These are phyloP conservation scores for Drosophila kohkoa DNA, from an alignment of 1,140 invertebrate genomes.

Conservation along the genomic window DNA sequence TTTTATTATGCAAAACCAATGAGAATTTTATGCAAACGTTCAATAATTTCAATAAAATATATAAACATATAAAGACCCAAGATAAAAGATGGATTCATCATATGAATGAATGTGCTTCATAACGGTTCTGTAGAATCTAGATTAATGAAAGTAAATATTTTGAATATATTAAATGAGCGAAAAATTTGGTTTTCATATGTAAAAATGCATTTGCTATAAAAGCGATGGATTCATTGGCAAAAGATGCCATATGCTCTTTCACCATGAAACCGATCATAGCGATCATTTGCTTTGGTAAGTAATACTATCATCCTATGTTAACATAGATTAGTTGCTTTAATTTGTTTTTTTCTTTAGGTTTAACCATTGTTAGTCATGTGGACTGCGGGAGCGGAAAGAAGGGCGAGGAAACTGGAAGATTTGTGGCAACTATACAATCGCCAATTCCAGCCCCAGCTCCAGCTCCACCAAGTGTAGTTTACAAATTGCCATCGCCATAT, in stretches of 20 bases:
- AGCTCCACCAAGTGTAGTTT: slow-evolving; percentile 58
- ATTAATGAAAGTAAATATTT: slow-evolving; percentile 69
- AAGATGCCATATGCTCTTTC: slow-evolving; percentile 53
- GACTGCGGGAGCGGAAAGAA: slow-evolving; percentile 32
- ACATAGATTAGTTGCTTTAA: slow-evolving; percentile 71
- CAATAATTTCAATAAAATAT: slow-evolving; percentile 33
- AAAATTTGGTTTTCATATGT: slow-evolving; percentile 32
- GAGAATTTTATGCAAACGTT: slow-evolving; percentile 34
- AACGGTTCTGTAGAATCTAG: slow-evolving; percentile 72
- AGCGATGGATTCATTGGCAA: slow-evolving; percentile 42
- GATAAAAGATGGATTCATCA: slow-evolving; percentile 55
- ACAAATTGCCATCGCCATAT: slow-evolving; percentile 66
- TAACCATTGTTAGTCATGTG: slow-evolving; percentile 84
- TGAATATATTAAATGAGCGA: slow-evolving; percentile 35
- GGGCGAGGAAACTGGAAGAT: slow-evolving; percentile 51
- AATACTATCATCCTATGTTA: slow-evolving; percentile 64
- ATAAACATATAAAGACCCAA: slow-evolving; percentile 24
- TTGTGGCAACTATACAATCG: slow-evolving; percentile 85
- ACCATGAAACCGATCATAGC: slow-evolving; percentile 61
- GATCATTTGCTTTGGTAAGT: slow-evolving; percentile 58
- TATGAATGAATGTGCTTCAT: slow-evolving; percentile 57
- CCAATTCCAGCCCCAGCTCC: slow-evolving; percentile 58
- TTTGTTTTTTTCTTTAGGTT: slow-evolving; percentile 85
- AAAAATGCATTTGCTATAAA: slow-evolving; percentile 58
- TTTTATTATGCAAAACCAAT: slow-evolving; percentile 44